Evolutionary conservation across 2,888 invertebrate genomes (phyloP), one percentile per base, ranked within the genome.

Genomic region (Scaptomyza tumidula): DNA sequence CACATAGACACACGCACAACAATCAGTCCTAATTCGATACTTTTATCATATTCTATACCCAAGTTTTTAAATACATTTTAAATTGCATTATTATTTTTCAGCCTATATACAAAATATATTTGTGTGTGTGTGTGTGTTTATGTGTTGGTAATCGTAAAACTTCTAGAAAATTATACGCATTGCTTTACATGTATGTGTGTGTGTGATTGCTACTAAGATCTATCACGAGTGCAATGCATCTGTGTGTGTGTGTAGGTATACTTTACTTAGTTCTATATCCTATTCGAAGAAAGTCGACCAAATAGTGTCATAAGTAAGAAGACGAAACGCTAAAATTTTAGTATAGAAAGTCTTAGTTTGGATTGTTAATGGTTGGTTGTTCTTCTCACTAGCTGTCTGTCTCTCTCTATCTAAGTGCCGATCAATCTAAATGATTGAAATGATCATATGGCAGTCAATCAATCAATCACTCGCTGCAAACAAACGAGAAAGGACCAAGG

Each of bases 161-260:
- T 76, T 75, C 61, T 76, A 75, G 75, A 75, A 75, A 75, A 75
- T 66, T 74, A 74, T 63, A 56, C 63, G 59, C 39, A 19, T 71
- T 63, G 33, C 44, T 75, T 46, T 62, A 13, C 46, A 33, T 70
- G 39, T 39, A 4, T 16, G 39, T 71, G 55, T 59, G 16, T 52
- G 39, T 69, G 13, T 52, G 54, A 24, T 62, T 37, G 48, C 45
- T 43, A 44, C 62, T 65, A 72, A 72, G 29, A 39, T 65, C 76
- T 76, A 76, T 76, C 73, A 76, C 76, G 76, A 55, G 60, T 59
- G 62, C 75, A 72, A 61, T 63, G 62, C 58, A 37, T 58, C 44
- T 44, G 50, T 39, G 35, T 31, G 29, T 29, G 29, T n/a, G n/a
- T 33, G 6, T 33, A 29, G 50, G 43, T 58, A 41, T 53, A 50